These are phyloP conservation scores for Sinonovacula constricta DNA, from an alignment of 1,140 invertebrate genomes.

Conservation along the genomic window DNA sequence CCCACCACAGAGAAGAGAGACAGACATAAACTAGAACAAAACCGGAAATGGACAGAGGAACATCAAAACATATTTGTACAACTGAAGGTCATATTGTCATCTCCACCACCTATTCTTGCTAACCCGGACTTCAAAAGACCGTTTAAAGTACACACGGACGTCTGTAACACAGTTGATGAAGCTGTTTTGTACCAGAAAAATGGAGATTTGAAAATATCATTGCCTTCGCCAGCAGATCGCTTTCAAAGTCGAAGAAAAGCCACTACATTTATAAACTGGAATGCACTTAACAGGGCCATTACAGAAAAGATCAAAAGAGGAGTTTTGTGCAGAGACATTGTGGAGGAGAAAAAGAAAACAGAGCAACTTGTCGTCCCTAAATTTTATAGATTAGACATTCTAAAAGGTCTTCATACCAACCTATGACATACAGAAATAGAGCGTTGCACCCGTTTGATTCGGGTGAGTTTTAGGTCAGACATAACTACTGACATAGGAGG, in stretches of 20 bases:
- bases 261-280: not conserved
- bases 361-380: not conserved
- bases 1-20: constrained; percentile 2
- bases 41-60: not conserved
- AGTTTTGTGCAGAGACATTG: not conserved
- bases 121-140: not conserved
- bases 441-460: too few relatives aligned
- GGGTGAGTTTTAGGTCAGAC: too few relatives aligned
- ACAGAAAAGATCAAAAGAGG: not conserved
- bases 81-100: not conserved
- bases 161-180: constrained; percentile 1
- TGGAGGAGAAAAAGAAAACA: not conserved
- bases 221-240: too few relatives aligned
- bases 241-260: not conserved
- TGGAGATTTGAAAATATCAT: not conserved
- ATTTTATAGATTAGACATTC: not conserved
- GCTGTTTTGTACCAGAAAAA: not conserved
- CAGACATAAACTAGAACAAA: not conserved
- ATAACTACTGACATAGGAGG: too few relatives aligned
- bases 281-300: not conserved
- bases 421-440: too few relatives aligned
- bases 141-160: not conserved
- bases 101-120: too few relatives aligned
- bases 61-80: not conserved
- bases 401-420: not conserved